Conservation (phyloP, 2,113 vertebrate genomes). For the Mugil cephalus region DNA sequence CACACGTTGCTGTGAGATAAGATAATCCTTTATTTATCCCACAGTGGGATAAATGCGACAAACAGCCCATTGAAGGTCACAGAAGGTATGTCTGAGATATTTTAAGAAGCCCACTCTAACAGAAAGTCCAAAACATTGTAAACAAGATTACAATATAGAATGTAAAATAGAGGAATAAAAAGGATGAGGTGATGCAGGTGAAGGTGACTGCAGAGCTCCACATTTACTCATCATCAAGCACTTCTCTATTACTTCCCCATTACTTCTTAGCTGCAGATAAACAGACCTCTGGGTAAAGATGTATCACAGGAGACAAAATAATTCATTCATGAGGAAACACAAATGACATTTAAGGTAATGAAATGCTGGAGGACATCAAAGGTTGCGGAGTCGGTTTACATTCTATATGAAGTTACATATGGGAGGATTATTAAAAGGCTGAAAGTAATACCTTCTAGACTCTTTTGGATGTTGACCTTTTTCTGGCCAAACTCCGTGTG, state of each 20-base stretch:
- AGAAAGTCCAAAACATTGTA: not conserved
- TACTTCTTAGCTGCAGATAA: not conserved
- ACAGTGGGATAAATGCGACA: too few species aligned
- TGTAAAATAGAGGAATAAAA: not conserved
- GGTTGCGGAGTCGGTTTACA: not conserved
- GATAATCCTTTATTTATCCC: too few species aligned
- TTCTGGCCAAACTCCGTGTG: not conserved
- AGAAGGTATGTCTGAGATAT: too few species aligned
- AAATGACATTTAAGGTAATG: not conserved
- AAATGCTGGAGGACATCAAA: not conserved
- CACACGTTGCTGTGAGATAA: too few species aligned
- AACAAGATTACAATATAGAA: not conserved
- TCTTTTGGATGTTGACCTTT: not conserved
- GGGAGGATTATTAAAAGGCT: not conserved
- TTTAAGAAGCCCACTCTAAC: too few species aligned
- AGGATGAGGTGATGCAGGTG: too few species aligned
- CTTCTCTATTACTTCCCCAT: not conserved
- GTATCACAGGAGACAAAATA: not conserved
- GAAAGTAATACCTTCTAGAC: not conserved
- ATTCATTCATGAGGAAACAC: conserved; percentile 15
- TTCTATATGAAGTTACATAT: not conserved
- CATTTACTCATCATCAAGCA: not conserved
- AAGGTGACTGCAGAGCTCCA: not conserved
- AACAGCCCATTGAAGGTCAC: too few species aligned
- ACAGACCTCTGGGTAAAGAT: not conserved